A percentile compares a stretch with the other conserved stretches of the same genome.
Evolutionary conservation across 2,888 invertebrate genomes (phyloP).

Genomic region (Lordiphosa fenestrarum): DNA sequence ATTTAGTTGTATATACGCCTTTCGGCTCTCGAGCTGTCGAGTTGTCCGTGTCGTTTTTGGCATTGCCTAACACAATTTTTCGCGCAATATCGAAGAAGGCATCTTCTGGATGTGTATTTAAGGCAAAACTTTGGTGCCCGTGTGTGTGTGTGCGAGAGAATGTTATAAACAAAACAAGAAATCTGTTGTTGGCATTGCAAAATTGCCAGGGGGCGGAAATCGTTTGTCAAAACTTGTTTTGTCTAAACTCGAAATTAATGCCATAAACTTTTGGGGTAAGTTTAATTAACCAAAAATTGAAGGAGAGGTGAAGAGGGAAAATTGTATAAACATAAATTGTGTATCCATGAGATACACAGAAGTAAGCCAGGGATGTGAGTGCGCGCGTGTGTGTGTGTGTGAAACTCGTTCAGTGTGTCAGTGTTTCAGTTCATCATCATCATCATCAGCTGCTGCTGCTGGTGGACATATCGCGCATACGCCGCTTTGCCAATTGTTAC

Average conservation of each 20-base stretch:
- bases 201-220: conserved; percentile 2
- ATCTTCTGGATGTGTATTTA: conserved; percentile 19
- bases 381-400: conserved; percentile 15
- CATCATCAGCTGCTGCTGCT: conserved; percentile 49
- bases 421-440: conserved; percentile 54
- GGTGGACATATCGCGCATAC: conserved; percentile 65
- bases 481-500: conserved; percentile 65
- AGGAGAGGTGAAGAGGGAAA: not conserved
- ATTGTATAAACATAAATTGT: conserved; percentile 60
- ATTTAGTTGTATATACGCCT: conserved; percentile 70
- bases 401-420: conserved; percentile 73
- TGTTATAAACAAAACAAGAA: conserved; percentile 5
- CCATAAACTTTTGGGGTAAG: conserved; percentile 51
- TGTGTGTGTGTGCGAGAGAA: too few species aligned
- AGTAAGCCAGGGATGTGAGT: conserved; percentile 25
- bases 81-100: conserved; percentile 18
- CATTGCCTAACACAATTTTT: conserved; percentile 52
- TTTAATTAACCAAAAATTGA: conserved; percentile 6
- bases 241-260: conserved; percentile 12
- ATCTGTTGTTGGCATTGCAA: not conserved
- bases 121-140: conserved; percentile 10
- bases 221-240: conserved; percentile 16
- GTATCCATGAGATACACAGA: conserved; percentile 62
- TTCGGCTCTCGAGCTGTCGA: conserved; percentile 69
- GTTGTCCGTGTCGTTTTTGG: conserved; percentile 46